phyloP scores from a whole-genome alignment of 1,140 invertebrate genomes.

The Trichonephila clavipes region DNA sequence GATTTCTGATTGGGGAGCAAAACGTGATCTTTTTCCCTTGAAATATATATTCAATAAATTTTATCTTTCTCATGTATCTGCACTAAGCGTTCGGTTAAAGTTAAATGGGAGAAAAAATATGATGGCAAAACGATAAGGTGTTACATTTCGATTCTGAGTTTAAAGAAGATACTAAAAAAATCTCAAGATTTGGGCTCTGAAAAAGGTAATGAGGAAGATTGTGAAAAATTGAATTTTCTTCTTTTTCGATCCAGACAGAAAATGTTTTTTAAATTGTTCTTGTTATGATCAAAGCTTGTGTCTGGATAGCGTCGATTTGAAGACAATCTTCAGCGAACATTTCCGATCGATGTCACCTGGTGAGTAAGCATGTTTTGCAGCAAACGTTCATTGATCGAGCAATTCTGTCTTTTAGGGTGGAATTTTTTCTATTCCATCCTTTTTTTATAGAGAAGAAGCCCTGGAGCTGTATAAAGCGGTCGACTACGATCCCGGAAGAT shows the following conservation, averaged over 20 bases:
- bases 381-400: constrained; percentile 15
- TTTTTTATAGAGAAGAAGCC: neutral
- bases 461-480: neutral
- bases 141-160: neutral
- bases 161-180: too few species aligned
- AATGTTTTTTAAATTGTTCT: neutral
- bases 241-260: neutral
- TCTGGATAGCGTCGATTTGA: neutral
- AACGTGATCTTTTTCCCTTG: too few species aligned
- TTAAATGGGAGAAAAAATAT: neutral
- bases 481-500: constrained; percentile 10
- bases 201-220: neutral
- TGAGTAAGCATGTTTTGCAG: constrained; percentile 4
- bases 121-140: neutral
- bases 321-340: neutral
- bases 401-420: neutral
- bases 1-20: too few species aligned
- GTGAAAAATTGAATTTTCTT: neutral
- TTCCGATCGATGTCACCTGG: constrained; percentile 29
- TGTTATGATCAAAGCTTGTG: neutral
- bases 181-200: neutral
- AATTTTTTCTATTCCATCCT: neutral
- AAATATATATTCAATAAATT: too few species aligned
- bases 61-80: too few species aligned
- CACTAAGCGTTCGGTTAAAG: neutral